Conservation (phyloP, 2,888 invertebrate genomes). For the Dioctria rufipes region DNA sequence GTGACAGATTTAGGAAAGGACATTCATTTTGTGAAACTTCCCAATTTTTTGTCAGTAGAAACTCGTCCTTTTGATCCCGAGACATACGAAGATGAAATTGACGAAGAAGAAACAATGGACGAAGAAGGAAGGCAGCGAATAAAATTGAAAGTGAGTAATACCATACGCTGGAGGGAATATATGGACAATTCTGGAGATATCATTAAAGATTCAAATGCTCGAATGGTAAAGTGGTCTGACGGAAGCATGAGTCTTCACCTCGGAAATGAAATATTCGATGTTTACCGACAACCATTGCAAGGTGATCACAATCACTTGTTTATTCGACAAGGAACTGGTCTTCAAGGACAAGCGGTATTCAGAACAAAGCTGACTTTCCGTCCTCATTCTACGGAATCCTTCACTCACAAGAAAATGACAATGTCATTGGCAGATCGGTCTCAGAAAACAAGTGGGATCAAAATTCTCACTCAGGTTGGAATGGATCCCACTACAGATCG, state of each 20-base stretch:
- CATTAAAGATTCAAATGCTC: slow-evolving; percentile 92
- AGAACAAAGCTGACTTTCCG: slow-evolving; percentile 96
- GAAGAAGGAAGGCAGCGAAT: slow-evolving; percentile 93
- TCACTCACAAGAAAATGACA: slow-evolving; percentile 99
- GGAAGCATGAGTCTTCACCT: slow-evolving; percentile 97
- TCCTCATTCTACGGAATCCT: slow-evolving; percentile 98
- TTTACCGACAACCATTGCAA: slow-evolving; percentile 93
- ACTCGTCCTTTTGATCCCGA: slow-evolving; percentile 95
- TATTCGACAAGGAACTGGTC: slow-evolving; percentile 97
- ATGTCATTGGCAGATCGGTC: slow-evolving; percentile 96
- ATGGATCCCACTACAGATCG: slow-evolving; percentile 94
- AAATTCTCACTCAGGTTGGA: slow-evolving; percentile 87
- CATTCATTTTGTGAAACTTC: slow-evolving; percentile 96
- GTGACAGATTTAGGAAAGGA: slow-evolving; percentile 92
- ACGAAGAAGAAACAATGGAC: slow-evolving; percentile 97
- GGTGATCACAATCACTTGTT: slow-evolving; percentile 98
- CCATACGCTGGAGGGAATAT: slow-evolving; percentile 92
- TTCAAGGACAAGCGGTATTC: slow-evolving; percentile 98
- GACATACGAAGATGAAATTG: slow-evolving; percentile 98
- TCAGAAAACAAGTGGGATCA: slow-evolving; percentile 94
- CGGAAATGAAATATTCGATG: slow-evolving; percentile 98
- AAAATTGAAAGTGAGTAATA: slow-evolving; percentile 96
- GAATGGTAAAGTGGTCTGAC: slow-evolving; percentile 98
- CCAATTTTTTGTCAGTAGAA: slow-evolving; percentile 98
- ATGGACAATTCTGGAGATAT: slow-evolving; percentile 87